phyloP scores from a whole-genome alignment of 2,888 invertebrate species.

The Andrena hattorfiana region DNA sequence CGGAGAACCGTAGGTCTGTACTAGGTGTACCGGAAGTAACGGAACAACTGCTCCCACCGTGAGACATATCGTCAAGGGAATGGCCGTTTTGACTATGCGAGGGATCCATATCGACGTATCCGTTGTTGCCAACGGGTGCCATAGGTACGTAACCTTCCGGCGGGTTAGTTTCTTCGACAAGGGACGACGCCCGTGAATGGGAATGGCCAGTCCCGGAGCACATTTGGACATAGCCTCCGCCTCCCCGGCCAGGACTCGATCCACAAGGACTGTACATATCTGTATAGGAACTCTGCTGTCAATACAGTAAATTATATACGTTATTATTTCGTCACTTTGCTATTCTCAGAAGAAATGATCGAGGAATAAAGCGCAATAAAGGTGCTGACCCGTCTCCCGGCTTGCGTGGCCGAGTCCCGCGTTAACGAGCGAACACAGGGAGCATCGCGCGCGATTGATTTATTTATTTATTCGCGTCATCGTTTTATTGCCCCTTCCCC shows the following conservation, averaged over 20 bases:
- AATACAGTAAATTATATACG: conserved; percentile 19
- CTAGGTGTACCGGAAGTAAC: conserved; percentile 93
- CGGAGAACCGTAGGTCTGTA: conserved; percentile 91
- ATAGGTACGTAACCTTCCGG: conserved; percentile 89
- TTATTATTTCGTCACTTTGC: conserved; percentile 21
- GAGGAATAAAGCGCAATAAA: conserved; percentile 7
- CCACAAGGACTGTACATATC: conserved; percentile 86
- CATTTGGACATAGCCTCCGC: conserved; percentile 86
- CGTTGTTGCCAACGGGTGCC: conserved; percentile 87
- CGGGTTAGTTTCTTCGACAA: conserved; percentile 85
- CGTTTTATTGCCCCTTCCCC: conserved; percentile 19
- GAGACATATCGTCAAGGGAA: conserved; percentile 86
- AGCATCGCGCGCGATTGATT: not conserved
- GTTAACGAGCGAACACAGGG: not conserved
- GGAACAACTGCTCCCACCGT: conserved; percentile 90
- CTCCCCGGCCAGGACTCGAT: conserved; percentile 85
- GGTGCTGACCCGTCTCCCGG: not conserved
- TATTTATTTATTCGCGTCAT: not conserved
- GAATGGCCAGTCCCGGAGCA: conserved; percentile 85
- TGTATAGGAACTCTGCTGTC: conserved; percentile 85
- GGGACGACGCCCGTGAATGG: conserved; percentile 89
- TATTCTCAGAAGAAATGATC: not conserved
- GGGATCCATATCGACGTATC: conserved; percentile 89
- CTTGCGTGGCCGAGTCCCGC: not conserved
- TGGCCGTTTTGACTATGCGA: conserved; percentile 81